phyloP scores from a whole-genome alignment of 2,888 invertebrate genomes.

The Tipula helvola region DNA sequence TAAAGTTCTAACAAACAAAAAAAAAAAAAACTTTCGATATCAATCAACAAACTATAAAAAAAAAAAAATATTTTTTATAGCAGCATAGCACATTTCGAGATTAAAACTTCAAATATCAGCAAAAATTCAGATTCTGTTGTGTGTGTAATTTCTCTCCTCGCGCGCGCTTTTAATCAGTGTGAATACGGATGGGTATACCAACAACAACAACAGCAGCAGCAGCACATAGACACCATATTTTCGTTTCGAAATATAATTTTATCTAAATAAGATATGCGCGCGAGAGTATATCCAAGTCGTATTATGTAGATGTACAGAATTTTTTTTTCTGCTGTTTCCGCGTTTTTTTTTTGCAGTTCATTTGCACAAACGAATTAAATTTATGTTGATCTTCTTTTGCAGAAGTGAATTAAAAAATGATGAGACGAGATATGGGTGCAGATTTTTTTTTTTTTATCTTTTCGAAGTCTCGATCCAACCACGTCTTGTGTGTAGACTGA shows the following conservation, averaged over 20 bases:
- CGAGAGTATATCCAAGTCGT: background rate
- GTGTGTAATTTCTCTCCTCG: background rate
- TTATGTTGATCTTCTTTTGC: background rate
- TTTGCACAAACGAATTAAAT: background rate
- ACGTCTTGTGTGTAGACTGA: background rate
- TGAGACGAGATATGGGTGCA: background rate
- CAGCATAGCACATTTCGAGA: background rate
- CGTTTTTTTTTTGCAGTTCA: background rate
- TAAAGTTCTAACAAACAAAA: background rate
- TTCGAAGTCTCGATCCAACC: background rate
- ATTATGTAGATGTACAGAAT: background rate
- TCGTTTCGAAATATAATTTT: background rate
- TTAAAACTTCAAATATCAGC: background rate
- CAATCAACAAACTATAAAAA: background rate
- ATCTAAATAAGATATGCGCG: background rate
- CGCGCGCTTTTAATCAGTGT: background rate
- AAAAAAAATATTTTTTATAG: background rate
- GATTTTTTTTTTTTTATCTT: background rate
- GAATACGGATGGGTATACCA: background rate
- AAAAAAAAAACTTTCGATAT: background rate
- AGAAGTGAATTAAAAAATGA: background rate
- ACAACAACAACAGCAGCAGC: background rate
- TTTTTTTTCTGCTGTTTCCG: background rate
- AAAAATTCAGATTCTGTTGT: background rate
- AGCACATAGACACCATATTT: background rate